Percentiles rank a stretch among this genome's conserved stretches.
phyloP scores from a whole-genome alignment of 37 sponge, comb jelly and placozoan species.

The Agelas oroides region DNA sequence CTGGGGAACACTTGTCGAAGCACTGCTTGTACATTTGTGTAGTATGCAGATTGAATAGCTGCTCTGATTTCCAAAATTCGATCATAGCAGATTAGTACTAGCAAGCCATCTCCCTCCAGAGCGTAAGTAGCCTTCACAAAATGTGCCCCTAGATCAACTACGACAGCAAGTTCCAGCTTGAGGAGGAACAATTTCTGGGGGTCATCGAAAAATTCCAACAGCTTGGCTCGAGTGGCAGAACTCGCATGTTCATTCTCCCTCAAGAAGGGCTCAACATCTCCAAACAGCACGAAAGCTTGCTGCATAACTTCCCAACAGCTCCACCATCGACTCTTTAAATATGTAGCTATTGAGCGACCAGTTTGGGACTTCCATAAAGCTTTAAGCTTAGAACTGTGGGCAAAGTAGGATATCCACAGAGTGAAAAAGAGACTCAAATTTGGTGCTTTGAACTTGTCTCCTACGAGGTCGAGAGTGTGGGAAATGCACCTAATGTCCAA shows the following conservation, averaged over 20 bases:
- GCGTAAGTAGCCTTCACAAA: constrained; percentile 22
- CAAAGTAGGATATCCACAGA: constrained; percentile 1
- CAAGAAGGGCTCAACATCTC: constrained; percentile 25
- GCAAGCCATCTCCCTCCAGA: constrained; percentile 34
- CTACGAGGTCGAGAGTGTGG: constrained; percentile 15
- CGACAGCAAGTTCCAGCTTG: constrained; percentile 12
- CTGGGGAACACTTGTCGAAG: background rate
- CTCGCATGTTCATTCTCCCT: constrained; percentile 1
- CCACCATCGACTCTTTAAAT: constrained; percentile 21
- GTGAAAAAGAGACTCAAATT: background rate
- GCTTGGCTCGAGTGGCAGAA: constrained; percentile 19
- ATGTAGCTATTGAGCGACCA: constrained; percentile 9
- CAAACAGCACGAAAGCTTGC: constrained; percentile 2
- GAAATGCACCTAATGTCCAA: constrained; percentile 27
- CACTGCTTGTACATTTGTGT: constrained; percentile 8
- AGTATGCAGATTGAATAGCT: background rate
- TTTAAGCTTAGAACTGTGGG: constrained; percentile 13
- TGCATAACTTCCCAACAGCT: constrained; percentile 7
- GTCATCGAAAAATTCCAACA: constrained; percentile 12
- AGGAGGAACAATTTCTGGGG: background rate
- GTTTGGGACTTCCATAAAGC: constrained; percentile 15
- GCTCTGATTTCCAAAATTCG: background rate
- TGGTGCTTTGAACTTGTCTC: constrained; percentile 12
- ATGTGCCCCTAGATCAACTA: background rate
- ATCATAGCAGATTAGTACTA: background rate